Evolutionary conservation across 2,113 vertebrate genomes (phyloP).

Genomic region (Tyrannus savana): DNA sequence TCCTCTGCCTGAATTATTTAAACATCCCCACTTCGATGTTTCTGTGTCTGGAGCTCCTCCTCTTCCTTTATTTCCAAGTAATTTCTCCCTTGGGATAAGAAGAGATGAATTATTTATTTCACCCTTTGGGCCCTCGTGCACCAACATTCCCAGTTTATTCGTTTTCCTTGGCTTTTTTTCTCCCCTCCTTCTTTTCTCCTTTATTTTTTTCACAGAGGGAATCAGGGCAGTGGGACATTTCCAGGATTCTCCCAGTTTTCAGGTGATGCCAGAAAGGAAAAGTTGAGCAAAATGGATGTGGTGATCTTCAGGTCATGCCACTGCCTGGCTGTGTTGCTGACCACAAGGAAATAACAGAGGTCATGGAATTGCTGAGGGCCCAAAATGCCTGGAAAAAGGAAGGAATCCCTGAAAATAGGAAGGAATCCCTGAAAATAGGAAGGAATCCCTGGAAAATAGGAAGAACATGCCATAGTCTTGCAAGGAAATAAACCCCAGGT

Average conservation of each 20-base stretch:
- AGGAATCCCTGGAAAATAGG: not conserved
- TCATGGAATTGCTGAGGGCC: not conserved
- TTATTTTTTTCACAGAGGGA: not conserved
- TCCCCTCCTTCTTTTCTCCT: not conserved
- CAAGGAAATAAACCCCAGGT: not conserved
- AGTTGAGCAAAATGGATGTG: rapidly evolving
- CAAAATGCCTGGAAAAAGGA: not conserved
- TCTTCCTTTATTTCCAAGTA: not conserved
- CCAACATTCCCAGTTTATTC: not conserved
- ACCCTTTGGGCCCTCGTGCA: rapidly evolving
- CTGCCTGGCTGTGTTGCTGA: not conserved
- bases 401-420: not conserved
- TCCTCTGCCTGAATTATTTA: conserved; percentile 15
- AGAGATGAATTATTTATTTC: not conserved
- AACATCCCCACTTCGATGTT: not conserved
- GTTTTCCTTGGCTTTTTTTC: not conserved
- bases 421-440: not conserved
- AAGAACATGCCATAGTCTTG: rapidly evolving
- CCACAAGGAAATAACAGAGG: rapidly evolving
- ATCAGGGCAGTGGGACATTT: not conserved
- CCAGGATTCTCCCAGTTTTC: not conserved
- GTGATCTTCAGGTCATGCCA: not conserved
- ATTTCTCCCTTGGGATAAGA: not conserved
- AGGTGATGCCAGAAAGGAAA: not conserved
- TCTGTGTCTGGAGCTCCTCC: not conserved